Base-by-base conservation (phyloP, 2,888 invertebrate genomes). In the Caenorhabditis imperialis region DNA sequence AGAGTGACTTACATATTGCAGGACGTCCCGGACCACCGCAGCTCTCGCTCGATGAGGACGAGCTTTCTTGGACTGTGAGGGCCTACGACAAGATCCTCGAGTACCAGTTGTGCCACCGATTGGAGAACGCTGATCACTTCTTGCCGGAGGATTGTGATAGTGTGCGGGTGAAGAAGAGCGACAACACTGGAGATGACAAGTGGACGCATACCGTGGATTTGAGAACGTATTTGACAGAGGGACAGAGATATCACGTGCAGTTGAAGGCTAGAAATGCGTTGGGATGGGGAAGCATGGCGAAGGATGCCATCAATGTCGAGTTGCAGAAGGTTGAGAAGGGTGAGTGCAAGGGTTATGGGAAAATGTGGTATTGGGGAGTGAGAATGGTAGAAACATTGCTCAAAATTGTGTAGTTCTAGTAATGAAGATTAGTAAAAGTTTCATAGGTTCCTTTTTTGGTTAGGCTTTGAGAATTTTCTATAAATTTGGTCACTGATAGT, bases 271-370 rank as follows among this genome's bases (percentile, higher is more conserved):
- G 75, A 38, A 82, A 81, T 42, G 60, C 69, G 7, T 50, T 76
- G 33, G 82, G 82, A 65, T 82, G 77, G 75, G 82, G 82, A 42
- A 74, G 71, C 14, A 72, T 75, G 47, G 77, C 82, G 3, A 75
- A 73, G 50, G 77, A 78, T 27, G 72, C 67, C 6, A 4, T 74
- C 23, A 16, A 16, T 8, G 69, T 74, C 4, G 50, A 65, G 18
- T 23, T 72, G 44, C 25, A 25, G 20, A 16, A 20, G 12, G 14
- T 23, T 14, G 57, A 72, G 58, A 62, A 72, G 51, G 63, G 72
- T 72, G 37, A 38, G 25, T 18, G 40, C n/a, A n/a, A n/a, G n/a
- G n/a, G n/a, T n/a, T n/a, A n/a, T n/a, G n/a, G n/a, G n/a, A n/a
- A n/a, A n/a, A n/a, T n/a, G n/a, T n/a, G n/a, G n/a, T n/a, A n/a